Evolutionary conservation across 2,888 invertebrate species (phyloP).

Genomic region (Polymixis flavicincta): DNA sequence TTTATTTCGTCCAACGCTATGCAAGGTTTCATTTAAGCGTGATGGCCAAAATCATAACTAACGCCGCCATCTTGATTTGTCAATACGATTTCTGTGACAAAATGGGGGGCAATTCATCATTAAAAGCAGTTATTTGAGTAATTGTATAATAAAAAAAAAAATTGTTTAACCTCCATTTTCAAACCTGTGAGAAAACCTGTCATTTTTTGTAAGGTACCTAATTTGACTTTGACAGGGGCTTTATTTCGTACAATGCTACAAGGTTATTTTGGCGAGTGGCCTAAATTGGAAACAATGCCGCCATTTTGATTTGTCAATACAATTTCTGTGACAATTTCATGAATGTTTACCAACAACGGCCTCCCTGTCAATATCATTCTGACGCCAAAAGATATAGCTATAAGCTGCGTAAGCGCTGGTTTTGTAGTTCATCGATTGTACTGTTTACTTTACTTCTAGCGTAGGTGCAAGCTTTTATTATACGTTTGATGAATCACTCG

Average conservation of each 20-base stretch:
- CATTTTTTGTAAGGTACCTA: background rate
- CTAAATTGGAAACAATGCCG: background rate
- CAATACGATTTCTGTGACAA: too few relatives aligned
- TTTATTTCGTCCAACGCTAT: too few relatives aligned
- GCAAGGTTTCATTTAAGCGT: too few relatives aligned
- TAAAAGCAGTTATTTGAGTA: too few relatives aligned
- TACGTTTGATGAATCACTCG: conserved; percentile 73
- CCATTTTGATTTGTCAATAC: background rate
- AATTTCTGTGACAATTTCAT: background rate
- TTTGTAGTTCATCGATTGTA: background rate
- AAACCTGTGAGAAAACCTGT: too few relatives aligned
- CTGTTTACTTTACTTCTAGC: conserved; percentile 36
- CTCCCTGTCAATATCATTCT: background rate
- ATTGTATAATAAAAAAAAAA: too few relatives aligned
- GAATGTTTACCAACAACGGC: background rate
- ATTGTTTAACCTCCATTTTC: too few relatives aligned
- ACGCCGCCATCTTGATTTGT: too few relatives aligned
- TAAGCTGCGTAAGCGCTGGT: background rate
- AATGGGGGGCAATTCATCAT: too few relatives aligned
- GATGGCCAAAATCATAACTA: too few relatives aligned
- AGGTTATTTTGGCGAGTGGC: background rate
- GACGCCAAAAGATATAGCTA: background rate
- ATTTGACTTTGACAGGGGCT: background rate
- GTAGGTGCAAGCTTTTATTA: conserved; percentile 71
- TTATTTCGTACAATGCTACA: background rate